Conservation (phyloP, 2,113 vertebrate genomes). For the Symphodus melops region DNA sequence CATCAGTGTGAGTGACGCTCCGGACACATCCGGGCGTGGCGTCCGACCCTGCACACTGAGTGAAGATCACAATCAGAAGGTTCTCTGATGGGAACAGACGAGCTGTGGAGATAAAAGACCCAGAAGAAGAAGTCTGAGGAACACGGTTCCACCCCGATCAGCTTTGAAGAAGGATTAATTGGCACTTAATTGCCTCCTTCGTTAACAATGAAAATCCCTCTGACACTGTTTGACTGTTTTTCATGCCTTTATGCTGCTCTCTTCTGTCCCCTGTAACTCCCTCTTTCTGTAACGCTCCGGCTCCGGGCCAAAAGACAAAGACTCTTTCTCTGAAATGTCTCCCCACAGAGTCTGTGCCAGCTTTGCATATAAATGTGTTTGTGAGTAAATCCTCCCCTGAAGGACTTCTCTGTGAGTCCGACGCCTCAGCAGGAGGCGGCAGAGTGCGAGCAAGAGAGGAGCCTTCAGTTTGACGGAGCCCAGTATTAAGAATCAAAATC, state of each 20-base stretch:
- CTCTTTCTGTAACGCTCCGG: neutral
- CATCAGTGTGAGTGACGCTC: neutral
- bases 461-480: conserved; percentile 3
- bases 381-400: conserved; percentile 55
- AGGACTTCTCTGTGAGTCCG: conserved; percentile 18
- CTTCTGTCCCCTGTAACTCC: conserved; percentile 4
- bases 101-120: neutral
- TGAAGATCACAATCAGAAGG: neutral
- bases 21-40: neutral
- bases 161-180: conserved; percentile 13
- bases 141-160: neutral
- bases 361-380: conserved; percentile 62
- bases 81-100: too few species aligned
- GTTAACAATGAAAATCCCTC: neutral
- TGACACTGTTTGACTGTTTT: conserved; percentile 4
- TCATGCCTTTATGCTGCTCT: conserved; percentile 2
- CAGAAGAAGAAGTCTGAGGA: neutral
- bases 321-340: conserved; percentile 21
- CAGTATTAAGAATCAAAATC: neutral
- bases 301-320: conserved; percentile 30
- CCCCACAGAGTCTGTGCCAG: conserved; percentile 32
- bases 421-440: conserved; percentile 21
- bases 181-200: neutral
- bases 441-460: neutral
- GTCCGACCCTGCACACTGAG: neutral